Evolutionary conservation across 2,113 vertebrate genomes (phyloP).

Genomic region (Sylvilagus bachmani): DNA sequence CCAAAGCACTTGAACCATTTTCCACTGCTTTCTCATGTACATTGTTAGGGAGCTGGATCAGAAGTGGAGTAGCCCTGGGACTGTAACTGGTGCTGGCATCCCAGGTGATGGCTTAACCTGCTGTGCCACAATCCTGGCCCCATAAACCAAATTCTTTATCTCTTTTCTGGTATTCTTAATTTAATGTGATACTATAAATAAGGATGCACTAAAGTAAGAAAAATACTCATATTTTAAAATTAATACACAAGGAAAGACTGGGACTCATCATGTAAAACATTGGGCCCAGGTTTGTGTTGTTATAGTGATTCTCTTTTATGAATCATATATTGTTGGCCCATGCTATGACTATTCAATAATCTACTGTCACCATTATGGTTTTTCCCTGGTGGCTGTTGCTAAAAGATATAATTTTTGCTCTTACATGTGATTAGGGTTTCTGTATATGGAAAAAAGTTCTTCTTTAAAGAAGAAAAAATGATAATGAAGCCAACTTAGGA

Average conservation of each 20-base stretch:
- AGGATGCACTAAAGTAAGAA: not conserved
- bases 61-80: too few relatives aligned
- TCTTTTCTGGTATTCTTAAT: not conserved
- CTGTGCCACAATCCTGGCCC: too few relatives aligned
- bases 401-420: not conserved
- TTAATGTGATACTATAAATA: not conserved
- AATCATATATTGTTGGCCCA: not conserved
- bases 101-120: too few relatives aligned
- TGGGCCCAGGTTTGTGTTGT: not conserved
- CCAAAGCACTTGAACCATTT: too few relatives aligned
- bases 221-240: slow-evolving; percentile 18
- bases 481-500: not conserved
- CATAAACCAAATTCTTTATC: not conserved
- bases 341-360: not conserved
- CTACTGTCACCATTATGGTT: not conserved
- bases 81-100: too few relatives aligned
- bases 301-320: not conserved
- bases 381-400: not conserved
- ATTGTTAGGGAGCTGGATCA: too few relatives aligned
- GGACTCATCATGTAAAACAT: slow-evolving; percentile 18
- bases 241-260: not conserved
- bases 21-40: too few relatives aligned
- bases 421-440: not conserved
- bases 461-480: not conserved
- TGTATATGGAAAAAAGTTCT: not conserved